phyloP scores from a whole-genome alignment of 2,797 vertebrate species.

The Acanthurus lineatus region DNA sequence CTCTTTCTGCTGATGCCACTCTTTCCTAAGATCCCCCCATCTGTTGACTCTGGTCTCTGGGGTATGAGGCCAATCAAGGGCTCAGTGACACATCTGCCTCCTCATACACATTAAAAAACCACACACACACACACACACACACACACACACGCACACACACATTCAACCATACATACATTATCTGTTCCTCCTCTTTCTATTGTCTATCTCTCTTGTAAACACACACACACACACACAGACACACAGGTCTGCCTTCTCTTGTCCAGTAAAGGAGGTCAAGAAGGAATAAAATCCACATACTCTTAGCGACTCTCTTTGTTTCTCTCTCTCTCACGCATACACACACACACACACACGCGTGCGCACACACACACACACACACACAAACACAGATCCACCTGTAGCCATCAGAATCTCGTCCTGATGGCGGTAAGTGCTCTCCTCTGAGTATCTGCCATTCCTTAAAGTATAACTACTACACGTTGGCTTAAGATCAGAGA shows the following conservation, averaged over 20 bases:
- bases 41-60: constrained; percentile 83
- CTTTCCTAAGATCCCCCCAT: constrained; percentile 81
- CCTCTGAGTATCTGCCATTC: constrained; percentile 53
- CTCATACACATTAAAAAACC: constrained; percentile 19
- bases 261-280: constrained; percentile 57
- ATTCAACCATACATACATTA: constrained; percentile 17
- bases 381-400: not conserved
- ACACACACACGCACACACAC: constrained; percentile 14
- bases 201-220: constrained; percentile 1
- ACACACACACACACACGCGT: too few relatives aligned
- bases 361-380: too few relatives aligned
- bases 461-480: constrained; percentile 56
- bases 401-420: constrained; percentile 50
- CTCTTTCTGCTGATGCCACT: constrained; percentile 83
- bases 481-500: constrained; percentile 64
- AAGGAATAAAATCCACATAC: constrained; percentile 46
- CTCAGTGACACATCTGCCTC: constrained; percentile 83
- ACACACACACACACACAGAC: constrained; percentile 19
- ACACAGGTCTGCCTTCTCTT: constrained; percentile 35
- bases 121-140: constrained; percentile 3
- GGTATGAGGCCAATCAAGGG: constrained; percentile 78
- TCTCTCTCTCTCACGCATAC: not conserved
- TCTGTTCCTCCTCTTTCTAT: constrained; percentile 8
- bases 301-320: constrained; percentile 39
- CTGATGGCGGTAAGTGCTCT: constrained; percentile 50